Conservation (phyloP, 92 coral and sea anemone genomes). For the Porites rus region DNA sequence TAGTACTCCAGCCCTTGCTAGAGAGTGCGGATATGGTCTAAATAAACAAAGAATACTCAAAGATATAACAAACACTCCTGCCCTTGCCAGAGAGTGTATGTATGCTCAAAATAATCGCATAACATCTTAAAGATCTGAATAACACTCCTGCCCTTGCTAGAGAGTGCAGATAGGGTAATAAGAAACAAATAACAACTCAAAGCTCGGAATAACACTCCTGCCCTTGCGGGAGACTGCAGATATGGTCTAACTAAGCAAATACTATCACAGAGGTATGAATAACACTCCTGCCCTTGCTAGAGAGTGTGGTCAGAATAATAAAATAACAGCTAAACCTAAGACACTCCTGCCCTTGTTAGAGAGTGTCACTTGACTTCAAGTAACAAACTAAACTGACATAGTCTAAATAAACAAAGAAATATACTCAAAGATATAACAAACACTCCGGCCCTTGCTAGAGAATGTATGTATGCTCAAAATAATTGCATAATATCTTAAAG, state of each 20-base stretch:
- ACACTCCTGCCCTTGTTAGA: conserved; percentile 17
- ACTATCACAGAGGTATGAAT: neutral
- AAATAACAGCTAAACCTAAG: neutral
- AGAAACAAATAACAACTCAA: neutral
- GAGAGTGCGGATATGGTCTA: neutral
- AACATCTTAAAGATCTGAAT: too few relatives aligned
- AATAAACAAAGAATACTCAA: too few relatives aligned
- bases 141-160: neutral
- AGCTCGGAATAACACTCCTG: neutral
- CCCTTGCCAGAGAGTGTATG: neutral
- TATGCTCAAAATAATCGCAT: too few relatives aligned
- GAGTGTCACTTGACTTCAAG: neutral
- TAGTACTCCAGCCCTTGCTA: conserved; percentile 12
- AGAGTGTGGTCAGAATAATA: too few relatives aligned
- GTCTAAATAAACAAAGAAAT: too few relatives aligned
- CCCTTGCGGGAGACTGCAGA: too few relatives aligned
- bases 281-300: conserved; percentile 20
- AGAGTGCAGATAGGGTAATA: neutral
- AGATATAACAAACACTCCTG: neutral
- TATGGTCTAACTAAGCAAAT: too few relatives aligned
- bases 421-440: too few relatives aligned
- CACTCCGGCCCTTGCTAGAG: neutral
- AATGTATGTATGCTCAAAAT: too few relatives aligned
- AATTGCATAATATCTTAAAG: too few relatives aligned
- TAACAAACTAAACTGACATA: neutral